Percentiles rank a stretch among this genome's conserved stretches.
Evolutionary conservation across 1,140 invertebrate genomes (phyloP).

Genomic region (Hestina assimilis): DNA sequence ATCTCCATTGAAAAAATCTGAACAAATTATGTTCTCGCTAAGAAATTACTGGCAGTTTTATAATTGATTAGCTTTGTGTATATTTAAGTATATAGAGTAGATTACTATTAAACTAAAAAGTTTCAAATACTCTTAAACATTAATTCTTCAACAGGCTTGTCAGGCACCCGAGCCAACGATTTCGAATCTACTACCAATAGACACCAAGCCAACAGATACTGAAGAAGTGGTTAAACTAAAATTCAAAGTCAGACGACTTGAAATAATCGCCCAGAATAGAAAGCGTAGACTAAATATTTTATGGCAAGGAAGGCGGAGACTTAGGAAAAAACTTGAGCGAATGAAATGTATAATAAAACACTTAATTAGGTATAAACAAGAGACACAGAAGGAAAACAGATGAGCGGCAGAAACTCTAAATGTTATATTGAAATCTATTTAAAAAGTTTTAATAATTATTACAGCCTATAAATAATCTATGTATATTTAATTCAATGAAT

Average conservation of each 20-base stretch:
- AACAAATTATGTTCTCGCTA: too few species aligned
- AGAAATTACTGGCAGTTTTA: too few species aligned
- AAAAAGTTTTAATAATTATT: too few species aligned
- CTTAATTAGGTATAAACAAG: constrained; percentile 45
- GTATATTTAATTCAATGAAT: not conserved
- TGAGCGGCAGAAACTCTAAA: not conserved
- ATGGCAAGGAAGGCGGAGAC: constrained; percentile 41
- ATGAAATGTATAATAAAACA: constrained; percentile 51
- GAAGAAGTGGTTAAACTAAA: constrained; percentile 54
- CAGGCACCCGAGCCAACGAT: constrained; percentile 50
- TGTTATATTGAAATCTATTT: too few species aligned
- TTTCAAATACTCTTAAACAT: too few species aligned
- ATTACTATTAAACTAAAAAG: too few species aligned
- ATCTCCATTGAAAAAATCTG: too few species aligned
- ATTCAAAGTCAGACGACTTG: constrained; percentile 49
- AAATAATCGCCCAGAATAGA: constrained; percentile 49
- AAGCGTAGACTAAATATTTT: constrained; percentile 43
- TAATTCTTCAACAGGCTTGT: constrained; percentile 44
- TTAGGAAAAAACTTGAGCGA: constrained; percentile 42
- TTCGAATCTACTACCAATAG: constrained; percentile 33
- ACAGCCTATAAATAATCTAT: too few species aligned
- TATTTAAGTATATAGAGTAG: too few species aligned
- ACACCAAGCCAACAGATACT: constrained; percentile 42
- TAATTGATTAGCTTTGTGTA: too few species aligned
- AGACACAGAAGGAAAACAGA: constrained; percentile 8